These are phyloP conservation scores for Acanthaster planci DNA, from an alignment of 35 echinoderm and acorn worm genomes.

Conservation along the genomic window DNA sequence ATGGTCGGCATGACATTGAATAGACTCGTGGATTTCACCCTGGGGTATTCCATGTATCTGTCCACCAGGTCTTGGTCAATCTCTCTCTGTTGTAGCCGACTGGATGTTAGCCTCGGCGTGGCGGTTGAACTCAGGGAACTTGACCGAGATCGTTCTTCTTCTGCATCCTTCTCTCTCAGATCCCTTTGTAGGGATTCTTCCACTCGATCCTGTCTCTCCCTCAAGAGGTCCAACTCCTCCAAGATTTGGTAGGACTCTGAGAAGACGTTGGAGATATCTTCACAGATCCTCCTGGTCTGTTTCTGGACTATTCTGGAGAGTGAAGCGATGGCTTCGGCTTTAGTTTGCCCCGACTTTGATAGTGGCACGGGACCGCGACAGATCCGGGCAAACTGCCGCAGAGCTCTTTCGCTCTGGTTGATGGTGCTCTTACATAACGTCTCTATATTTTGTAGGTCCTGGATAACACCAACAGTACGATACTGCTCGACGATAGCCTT, in stretches of 20 bases:
- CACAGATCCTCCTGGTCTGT: neutral
- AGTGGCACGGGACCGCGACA: neutral
- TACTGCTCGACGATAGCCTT: neutral
- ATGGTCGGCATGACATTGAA: neutral
- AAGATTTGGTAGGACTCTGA: neutral
- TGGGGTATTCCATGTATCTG: neutral
- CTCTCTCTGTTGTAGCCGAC: conserved; percentile 3
- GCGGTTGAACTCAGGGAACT: neutral
- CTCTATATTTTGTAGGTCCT: neutral
- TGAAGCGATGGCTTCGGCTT: no score
- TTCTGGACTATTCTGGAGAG: neutral
- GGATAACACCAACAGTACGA: neutral
- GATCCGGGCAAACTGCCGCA: neutral
- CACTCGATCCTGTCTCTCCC: no score
- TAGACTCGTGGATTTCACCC: neutral
- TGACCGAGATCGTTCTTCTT: neutral
- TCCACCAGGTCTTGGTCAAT: neutral
- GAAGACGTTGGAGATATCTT: neutral
- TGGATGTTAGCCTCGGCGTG: neutral
- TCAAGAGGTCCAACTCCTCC: neutral
- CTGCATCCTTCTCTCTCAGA: neutral
- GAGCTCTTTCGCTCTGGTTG: neutral
- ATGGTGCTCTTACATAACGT: neutral
- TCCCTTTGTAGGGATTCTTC: neutral
- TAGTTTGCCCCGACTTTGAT: neutral